phyloP scores from a whole-genome alignment of 2,888 invertebrate genomes.

The Schizotus pectinicornis region DNA sequence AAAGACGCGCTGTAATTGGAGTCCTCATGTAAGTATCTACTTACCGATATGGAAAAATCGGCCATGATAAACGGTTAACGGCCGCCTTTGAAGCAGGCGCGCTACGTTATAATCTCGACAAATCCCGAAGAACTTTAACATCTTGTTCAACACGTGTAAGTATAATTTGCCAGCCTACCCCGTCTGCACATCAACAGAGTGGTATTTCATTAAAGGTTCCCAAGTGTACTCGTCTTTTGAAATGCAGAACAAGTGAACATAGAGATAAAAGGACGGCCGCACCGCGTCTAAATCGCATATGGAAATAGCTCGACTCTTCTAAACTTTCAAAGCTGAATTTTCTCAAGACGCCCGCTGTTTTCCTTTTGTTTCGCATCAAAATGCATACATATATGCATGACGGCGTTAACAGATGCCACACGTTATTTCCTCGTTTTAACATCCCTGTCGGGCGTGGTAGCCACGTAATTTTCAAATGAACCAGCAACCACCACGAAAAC shows the following conservation, averaged over 20 bases:
- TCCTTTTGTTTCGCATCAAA: conserved; percentile 23
- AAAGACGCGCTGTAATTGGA: too few relatives aligned
- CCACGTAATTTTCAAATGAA: too few relatives aligned
- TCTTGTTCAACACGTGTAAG: conserved; percentile 18
- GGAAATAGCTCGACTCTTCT: conserved; percentile 18
- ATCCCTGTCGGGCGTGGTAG: background rate
- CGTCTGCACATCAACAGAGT: background rate
- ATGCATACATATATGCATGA: conserved; percentile 32
- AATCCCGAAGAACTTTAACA: conserved; percentile 1
- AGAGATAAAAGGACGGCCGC: conserved; percentile 10
- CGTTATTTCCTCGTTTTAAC: conserved; percentile 11
- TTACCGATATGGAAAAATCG: too few relatives aligned
- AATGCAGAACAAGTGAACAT: conserved; percentile 7
- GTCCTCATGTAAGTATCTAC: too few relatives aligned
- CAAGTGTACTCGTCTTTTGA: conserved; percentile 1
- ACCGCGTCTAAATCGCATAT: conserved; percentile 25
- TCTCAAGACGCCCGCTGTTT: conserved; percentile 15
- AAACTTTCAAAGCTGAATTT: conserved; percentile 24
- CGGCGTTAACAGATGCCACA: conserved; percentile 25
- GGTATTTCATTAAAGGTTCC: background rate
- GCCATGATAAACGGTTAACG: background rate
- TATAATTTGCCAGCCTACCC: conserved; percentile 5
- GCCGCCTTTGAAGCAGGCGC: background rate
- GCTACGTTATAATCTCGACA: background rate
- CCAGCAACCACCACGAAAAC: too few relatives aligned